These are phyloP conservation scores for Probaryconus sp. DNA, from an alignment of 1,140 invertebrate species.

Conservation along the genomic window DNA sequence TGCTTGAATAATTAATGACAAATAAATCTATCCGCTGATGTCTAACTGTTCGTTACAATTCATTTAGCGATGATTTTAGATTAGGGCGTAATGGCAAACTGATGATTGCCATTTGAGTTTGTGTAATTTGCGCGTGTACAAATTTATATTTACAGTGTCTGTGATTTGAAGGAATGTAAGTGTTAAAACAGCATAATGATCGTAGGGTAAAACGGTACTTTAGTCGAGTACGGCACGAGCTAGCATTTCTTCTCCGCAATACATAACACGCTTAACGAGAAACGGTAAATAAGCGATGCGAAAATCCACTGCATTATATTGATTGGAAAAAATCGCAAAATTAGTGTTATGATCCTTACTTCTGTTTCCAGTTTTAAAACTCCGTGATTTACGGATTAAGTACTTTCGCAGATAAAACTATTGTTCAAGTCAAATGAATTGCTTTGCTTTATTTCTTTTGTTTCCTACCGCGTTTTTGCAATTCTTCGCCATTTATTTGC, in stretches of 20 bases:
- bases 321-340: conserved; percentile 45
- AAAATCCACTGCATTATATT: conserved; percentile 36
- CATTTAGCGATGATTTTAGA: conserved; percentile 8
- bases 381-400: conserved; percentile 2
- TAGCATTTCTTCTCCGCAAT: conserved; percentile 45
- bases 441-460: background rate
- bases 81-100: conserved; percentile 11
- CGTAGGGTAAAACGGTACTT: conserved; percentile 53
- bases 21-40: no score
- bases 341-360: conserved; percentile 13
- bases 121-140: conserved; percentile 18
- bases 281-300: conserved; percentile 54
- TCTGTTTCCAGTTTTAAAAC: background rate
- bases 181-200: conserved; percentile 58
- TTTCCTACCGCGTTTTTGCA: no score
- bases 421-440: background rate
- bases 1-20: no score
- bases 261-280: conserved; percentile 49
- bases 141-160: conserved; percentile 48
- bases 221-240: conserved; percentile 54
- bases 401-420: no score
- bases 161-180: conserved; percentile 55
- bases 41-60: no score
- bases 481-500: no score
- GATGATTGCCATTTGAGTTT: conserved; percentile 17